Percentiles rank a stretch among this genome's conserved stretches.
phyloP scores from a whole-genome alignment of 2,888 invertebrate genomes.

The Deroplatys truncata region DNA sequence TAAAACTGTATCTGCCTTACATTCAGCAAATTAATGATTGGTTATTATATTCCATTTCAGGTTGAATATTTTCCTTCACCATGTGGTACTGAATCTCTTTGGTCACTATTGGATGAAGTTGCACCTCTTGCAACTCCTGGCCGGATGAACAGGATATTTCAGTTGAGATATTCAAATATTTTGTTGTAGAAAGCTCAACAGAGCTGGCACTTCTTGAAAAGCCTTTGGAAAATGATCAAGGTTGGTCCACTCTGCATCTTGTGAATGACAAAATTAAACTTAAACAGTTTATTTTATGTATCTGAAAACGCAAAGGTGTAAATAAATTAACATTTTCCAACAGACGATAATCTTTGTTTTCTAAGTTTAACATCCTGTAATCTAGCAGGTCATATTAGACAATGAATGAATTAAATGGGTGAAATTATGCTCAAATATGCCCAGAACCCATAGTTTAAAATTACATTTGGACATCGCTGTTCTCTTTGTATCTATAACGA shows the following conservation, averaged over 20 bases:
- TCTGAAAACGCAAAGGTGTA: too few species aligned
- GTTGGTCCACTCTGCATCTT: conserved; percentile 37
- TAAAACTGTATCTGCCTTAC: background rate
- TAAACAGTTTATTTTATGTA: too few species aligned
- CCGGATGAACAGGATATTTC: conserved; percentile 45
- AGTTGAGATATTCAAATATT: conserved; percentile 75
- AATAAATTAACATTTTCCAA: too few species aligned
- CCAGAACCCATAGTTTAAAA: too few species aligned
- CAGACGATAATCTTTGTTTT: too few species aligned
- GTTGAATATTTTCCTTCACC: conserved; percentile 81
- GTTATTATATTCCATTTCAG: conserved; percentile 40
- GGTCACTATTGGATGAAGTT: conserved; percentile 84
- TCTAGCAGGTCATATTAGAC: too few species aligned
- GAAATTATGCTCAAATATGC: too few species aligned
- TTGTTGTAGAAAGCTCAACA: conserved; percentile 85
- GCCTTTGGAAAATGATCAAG: conserved; percentile 79
- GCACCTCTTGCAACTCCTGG: conserved; percentile 69
- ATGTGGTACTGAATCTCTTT: conserved; percentile 77
- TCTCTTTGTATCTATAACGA: too few species aligned
- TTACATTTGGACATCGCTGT: too few species aligned
- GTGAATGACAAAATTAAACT: background rate
- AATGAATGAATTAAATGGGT: too few species aligned
- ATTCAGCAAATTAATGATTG: background rate
- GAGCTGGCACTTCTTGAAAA: conserved; percentile 87
- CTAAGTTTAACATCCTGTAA: too few species aligned